A percentile compares a stretch with the other conserved stretches of the same genome.
phyloP scores from a whole-genome alignment of 2,797 vertebrate genomes.

The Euthynnus affinis region DNA sequence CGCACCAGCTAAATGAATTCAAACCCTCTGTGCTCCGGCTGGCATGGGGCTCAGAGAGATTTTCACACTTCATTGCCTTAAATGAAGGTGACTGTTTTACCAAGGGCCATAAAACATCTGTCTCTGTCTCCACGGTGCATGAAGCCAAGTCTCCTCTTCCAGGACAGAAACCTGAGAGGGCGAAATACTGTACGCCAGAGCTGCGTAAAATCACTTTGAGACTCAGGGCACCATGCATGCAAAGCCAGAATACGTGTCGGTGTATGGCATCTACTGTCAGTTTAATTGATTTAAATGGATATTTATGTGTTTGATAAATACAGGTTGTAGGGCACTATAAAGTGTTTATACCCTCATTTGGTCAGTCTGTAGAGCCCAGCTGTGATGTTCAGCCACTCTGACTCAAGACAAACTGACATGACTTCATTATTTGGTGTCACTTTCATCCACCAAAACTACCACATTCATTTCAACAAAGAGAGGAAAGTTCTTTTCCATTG shows the following conservation, averaged over 20 bases:
- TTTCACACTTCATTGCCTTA: conserved; percentile 73
- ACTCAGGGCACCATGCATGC: not conserved
- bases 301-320: conserved; percentile 17
- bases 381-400: conserved; percentile 39
- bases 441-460: conserved; percentile 32
- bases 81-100: conserved; percentile 65
- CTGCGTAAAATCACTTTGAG: conserved; percentile 27
- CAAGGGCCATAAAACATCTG: conserved; percentile 67
- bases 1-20: conserved; percentile 43
- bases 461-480: conserved; percentile 50
- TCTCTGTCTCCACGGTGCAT: conserved; percentile 40
- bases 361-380: conserved; percentile 21
- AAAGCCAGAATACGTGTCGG: conserved; percentile 11
- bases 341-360: conserved; percentile 44
- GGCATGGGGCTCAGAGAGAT: conserved; percentile 22
- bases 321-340: not conserved
- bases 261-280: conserved; percentile 1
- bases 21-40: conserved; percentile 33
- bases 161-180: conserved; percentile 52
- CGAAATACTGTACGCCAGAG: conserved; percentile 46
- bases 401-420: conserved; percentile 30
- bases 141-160: conserved; percentile 54
- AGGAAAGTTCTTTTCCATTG: conserved; percentile 49
- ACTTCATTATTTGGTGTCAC: conserved; percentile 39
- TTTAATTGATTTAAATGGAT: conserved; percentile 21